Evolutionary conservation across 2,888 invertebrate species (phyloP), one percentile per base, ranked within the genome.

Genomic region (Metopia argyrocephala): DNA sequence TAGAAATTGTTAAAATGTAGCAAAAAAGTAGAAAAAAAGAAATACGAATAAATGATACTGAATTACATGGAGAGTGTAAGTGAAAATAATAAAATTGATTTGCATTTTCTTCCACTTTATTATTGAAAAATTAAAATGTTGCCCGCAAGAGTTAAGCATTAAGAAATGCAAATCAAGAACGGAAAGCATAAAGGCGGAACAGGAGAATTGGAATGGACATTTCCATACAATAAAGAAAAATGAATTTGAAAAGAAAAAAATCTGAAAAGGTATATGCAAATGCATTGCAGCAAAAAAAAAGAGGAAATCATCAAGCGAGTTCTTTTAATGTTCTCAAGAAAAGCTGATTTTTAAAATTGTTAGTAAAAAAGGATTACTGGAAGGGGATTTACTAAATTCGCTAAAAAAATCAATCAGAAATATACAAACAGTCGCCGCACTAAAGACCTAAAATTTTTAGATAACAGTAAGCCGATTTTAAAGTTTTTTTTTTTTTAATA

Each of bases 61-160:
- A 3, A 48, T 25, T 27, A 48, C 15, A 27, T 45, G 75, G 62
- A 80, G 65, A 81, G 61, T 66, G 76, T 65, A 81, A 81, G 74
- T 75, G 66, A 74, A 81, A 75, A 74, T 64, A 78, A 62, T 75
- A 70, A 74, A 70, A 64, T 75, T 81, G 74, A 81, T 81, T 81
- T 81, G 78, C 78, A 81, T 81, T 78, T 81, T 75, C 74, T 68
- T 75, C 20, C 70, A 75, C 78, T 78, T 75, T 78, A 75, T 78
- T 81, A 81, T 78, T 78, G 78, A 81, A 78, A 78, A 75, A 81
- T 81, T 74, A 74, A 81, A 78, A 74, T 78, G 74, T 74, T 81
- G 81, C 65, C 81, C 81, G 78, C 74, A 74, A 75, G 74, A 70
- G 61, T 78, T 78, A 70, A 78, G 62, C 74, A 81, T 78, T 38